Evolutionary conservation across 2,888 invertebrate species (phyloP), one percentile per base, ranked within the genome.

Genomic region (Apeira syringaria): DNA sequence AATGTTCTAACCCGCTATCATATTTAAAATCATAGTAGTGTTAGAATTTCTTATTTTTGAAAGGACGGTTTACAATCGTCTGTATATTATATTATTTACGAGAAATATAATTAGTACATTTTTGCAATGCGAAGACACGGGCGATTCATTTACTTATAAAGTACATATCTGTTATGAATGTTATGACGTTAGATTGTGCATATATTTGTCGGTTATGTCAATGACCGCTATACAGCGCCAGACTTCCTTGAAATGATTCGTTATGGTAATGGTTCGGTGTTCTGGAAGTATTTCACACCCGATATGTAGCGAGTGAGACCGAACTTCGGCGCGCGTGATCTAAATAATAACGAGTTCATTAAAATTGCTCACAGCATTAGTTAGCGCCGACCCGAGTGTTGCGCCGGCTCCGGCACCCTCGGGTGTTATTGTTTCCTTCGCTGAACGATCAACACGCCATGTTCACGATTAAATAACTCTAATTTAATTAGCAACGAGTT

Each of bases 281-380:
- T 66, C 65, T 54, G 61, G 71, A 77, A 75, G 69, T 65, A 73
- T 72, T 73, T 55, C 51, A 56, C 54, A 53, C 61, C 86, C 82
- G 84, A 83, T 86, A 81, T 66, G 59, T 64, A 58, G 77, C 65
- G 69, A 64, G 69, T 68, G 64, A n/a, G n/a, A n/a, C n/a, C 61
- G 64, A 70, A 74, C 71, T 71, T 73, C 59, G 62, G 61, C 55
- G 62, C 34, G 77, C 81, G 80, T 82, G 82, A 77, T 60, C 47
- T 38, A 69, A 68, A 77, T 83, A 61, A 58, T 55, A 75, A 77
- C 51, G 61, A 59, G 59, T 59, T 60, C 53, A 68, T 70, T 65
- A 45, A 44, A 45, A 39, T 34, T 28, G 13, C 9, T 7, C 7
- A 20, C 20, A 7, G 7, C 2, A 20, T 20, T 7, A 7, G 28